Evolutionary conservation across 2,797 vertebrate genomes (phyloP).

Genomic region (Protosalanx chinensis): DNA sequence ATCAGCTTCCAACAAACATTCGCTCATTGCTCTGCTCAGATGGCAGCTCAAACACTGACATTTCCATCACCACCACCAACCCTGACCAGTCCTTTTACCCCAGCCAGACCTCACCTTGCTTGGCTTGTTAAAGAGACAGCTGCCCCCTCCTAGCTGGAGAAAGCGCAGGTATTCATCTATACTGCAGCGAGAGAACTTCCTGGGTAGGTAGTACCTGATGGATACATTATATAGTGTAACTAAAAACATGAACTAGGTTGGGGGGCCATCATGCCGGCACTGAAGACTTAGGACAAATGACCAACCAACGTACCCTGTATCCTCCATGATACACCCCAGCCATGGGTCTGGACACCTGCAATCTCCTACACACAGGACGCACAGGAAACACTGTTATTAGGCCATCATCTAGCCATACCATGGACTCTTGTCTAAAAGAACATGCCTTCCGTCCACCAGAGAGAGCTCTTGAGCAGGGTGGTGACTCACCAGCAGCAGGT

Average conservation of each 20-base stretch:
- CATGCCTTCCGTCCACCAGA: background rate
- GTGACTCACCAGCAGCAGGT: slow-evolving; percentile 76
- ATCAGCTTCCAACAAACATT: too few species aligned
- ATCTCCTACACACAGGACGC: slow-evolving; percentile 70
- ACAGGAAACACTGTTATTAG: too few species aligned
- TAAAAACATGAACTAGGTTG: too few species aligned
- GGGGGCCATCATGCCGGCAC: too few species aligned
- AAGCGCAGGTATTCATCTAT: slow-evolving; percentile 89
- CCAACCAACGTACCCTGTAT: slow-evolving; percentile 78
- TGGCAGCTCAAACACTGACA: too few species aligned
- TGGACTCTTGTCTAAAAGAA: background rate
- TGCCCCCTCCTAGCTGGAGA: slow-evolving; percentile 86
- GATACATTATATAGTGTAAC: too few species aligned
- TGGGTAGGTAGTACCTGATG: slow-evolving; percentile 85
- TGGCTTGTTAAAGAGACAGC: slow-evolving; percentile 95
- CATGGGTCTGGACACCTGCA: slow-evolving; percentile 88
- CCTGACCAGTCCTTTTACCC: background rate
- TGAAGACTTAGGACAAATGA: slow-evolving; percentile 43
- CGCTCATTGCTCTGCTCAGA: too few species aligned
- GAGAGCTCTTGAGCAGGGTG: too few species aligned
- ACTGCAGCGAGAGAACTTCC: slow-evolving; percentile 93
- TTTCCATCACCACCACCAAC: too few species aligned
- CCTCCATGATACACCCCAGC: slow-evolving; percentile 95
- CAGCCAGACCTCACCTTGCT: slow-evolving; percentile 77
- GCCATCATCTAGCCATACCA: too few species aligned